A percentile compares a stretch with the other conserved stretches of the same genome.
These are phyloP conservation scores for Dendrophyllia cribrosa DNA, from an alignment of 64 coral and sea anemone genomes.

Conservation along the genomic window DNA sequence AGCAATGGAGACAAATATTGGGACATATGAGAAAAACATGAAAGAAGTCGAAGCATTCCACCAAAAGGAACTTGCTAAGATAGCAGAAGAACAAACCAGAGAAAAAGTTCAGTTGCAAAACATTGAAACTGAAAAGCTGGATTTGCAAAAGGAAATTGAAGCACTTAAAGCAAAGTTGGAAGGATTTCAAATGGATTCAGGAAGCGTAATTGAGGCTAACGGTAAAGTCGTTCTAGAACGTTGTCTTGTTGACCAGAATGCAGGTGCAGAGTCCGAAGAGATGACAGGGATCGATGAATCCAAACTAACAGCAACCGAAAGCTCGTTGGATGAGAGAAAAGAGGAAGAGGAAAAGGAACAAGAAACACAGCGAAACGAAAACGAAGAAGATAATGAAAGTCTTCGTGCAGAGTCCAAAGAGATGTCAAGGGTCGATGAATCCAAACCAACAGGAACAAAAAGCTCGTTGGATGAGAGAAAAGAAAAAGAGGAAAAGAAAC, in stretches of 20 bases:
- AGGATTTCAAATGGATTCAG: constrained; percentile 12
- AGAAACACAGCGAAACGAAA: not conserved
- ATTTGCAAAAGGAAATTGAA: constrained; percentile 21
- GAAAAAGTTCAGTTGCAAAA: constrained; percentile 28
- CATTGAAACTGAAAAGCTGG: constrained; percentile 40
- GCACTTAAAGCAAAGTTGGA: constrained; percentile 7
- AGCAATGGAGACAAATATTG: not conserved
- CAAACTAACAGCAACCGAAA: not conserved
- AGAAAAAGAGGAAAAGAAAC: not conserved
- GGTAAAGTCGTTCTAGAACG: constrained; percentile 34
- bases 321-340: not conserved
- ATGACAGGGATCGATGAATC: not conserved
- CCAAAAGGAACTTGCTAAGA: not conserved
- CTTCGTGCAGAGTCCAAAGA: not conserved
- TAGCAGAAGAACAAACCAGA: not conserved
- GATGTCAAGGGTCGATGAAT: not conserved
- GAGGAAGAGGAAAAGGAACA: not conserved
- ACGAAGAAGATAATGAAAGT: not conserved
- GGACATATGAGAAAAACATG: constrained; percentile 28
- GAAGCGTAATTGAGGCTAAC: not conserved
- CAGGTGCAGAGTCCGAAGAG: not conserved
- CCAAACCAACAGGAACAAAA: not conserved
- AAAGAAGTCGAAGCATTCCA: constrained; percentile 50
- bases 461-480: not conserved
- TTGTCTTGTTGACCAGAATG: not conserved